Conservation (phyloP, 2,797 vertebrate genomes). For the Chiloscyllium punctatum region DNA sequence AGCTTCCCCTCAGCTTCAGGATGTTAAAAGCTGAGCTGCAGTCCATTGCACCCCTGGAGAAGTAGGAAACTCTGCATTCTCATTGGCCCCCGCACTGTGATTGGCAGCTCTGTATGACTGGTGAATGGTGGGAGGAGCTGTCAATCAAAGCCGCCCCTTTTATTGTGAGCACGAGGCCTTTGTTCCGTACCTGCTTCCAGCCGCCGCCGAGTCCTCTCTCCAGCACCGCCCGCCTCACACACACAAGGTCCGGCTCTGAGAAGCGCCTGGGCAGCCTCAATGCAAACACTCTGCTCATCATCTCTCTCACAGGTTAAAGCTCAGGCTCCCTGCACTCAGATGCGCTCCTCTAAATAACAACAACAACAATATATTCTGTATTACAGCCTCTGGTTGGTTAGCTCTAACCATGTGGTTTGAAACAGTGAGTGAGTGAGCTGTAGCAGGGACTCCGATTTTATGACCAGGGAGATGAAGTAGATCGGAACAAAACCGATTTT, state of each 20-base stretch:
- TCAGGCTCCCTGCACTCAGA: not conserved
- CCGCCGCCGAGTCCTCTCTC: not conserved
- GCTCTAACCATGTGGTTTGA: not conserved
- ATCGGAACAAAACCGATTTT: no score
- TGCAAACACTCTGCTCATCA: not conserved
- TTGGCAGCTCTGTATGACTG: not conserved
- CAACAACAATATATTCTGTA: no score
- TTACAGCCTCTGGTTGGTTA: not conserved
- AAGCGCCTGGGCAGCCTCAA: no score
- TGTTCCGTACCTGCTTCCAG: not conserved
- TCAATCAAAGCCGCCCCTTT: not conserved
- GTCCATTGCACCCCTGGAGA: not conserved
- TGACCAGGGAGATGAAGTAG: no score
- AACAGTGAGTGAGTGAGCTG: not conserved
- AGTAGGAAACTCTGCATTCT: not conserved
- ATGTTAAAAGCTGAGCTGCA: no score
- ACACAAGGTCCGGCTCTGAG: not conserved
- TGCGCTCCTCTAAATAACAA: no score
- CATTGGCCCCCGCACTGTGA: not conserved
- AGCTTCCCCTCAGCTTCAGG: no score
- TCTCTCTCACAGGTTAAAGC: not conserved
- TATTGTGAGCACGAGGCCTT: not conserved
- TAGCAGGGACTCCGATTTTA: not conserved
- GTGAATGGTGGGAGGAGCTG: not conserved
- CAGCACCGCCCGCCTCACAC: not conserved